phyloP scores from a whole-genome alignment of 1,140 invertebrate genomes.

The Drosophila santomea region DNA sequence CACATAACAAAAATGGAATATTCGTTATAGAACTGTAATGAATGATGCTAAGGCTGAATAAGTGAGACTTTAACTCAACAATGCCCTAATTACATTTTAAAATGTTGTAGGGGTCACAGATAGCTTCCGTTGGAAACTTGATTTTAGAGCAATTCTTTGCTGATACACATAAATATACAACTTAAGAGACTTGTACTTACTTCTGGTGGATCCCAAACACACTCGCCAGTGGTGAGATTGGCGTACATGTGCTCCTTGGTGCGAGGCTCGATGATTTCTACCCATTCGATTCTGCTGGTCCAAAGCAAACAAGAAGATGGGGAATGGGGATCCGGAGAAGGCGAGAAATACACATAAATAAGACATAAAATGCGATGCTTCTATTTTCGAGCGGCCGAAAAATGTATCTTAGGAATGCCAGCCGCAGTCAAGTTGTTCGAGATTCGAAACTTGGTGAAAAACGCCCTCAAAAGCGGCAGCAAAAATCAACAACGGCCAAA shows the following conservation, averaged over 20 bases:
- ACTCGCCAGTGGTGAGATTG: slow-evolving; percentile 98
- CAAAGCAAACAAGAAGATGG: slow-evolving; percentile 19
- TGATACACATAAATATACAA: slow-evolving; percentile 10
- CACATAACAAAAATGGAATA: too few relatives aligned
- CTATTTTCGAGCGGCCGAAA: slow-evolving; percentile 69
- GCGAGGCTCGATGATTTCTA: slow-evolving; percentile 99
- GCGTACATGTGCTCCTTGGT: slow-evolving; percentile 99
- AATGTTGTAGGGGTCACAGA: too few relatives aligned
- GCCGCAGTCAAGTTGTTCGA: slow-evolving; percentile 14
- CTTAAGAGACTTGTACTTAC: slow-evolving; percentile 76
- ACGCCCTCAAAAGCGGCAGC: slow-evolving; percentile 29
- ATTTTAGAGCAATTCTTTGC: neutral
- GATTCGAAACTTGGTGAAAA: slow-evolving; percentile 19
- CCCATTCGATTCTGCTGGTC: slow-evolving; percentile 90
- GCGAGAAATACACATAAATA: slow-evolving; percentile 72
- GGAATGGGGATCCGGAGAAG: slow-evolving; percentile 23
- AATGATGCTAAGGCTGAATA: too few relatives aligned
- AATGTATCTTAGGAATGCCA: slow-evolving; percentile 67
- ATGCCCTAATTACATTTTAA: too few relatives aligned
- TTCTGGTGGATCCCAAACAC: slow-evolving; percentile 98
- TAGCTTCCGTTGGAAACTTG: neutral
- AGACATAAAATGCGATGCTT: slow-evolving; percentile 72
- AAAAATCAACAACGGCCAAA: slow-evolving; percentile 38
- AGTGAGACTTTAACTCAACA: too few relatives aligned
- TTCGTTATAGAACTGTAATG: too few relatives aligned